phyloP scores from a whole-genome alignment of 2,888 invertebrate genomes.

The Agonum fuliginosum region DNA sequence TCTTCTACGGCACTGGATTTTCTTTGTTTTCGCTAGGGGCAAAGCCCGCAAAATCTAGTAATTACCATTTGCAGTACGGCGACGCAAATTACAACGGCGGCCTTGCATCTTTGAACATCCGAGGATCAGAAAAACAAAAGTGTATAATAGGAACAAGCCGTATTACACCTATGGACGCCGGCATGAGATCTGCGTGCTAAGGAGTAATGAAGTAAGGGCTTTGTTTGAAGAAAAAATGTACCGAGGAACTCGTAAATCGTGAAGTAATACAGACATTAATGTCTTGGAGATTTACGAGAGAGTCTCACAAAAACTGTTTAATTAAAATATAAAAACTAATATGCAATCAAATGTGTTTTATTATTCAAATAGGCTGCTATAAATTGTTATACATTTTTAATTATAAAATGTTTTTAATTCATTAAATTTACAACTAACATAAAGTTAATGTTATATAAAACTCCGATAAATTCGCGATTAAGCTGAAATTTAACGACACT shows the following conservation, averaged over 20 bases:
- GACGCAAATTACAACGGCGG: slow-evolving; percentile 26
- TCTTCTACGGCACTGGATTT: neutral
- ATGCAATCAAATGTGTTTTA: neutral
- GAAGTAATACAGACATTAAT: slow-evolving; percentile 38
- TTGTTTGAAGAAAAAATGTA: neutral
- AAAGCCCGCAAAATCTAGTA: neutral
- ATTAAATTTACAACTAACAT: neutral
- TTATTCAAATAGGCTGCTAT: neutral
- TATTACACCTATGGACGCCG: slow-evolving; percentile 7
- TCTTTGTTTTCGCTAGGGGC: neutral
- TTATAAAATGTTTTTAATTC: neutral
- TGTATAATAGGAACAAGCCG: slow-evolving; percentile 9
- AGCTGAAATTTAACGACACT: neutral
- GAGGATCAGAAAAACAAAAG: slow-evolving; percentile 38
- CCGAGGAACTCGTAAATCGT: slow-evolving; percentile 8
- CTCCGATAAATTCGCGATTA: neutral
- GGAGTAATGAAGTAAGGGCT: neutral
- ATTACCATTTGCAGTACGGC: slow-evolving; percentile 17
- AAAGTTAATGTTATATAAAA: neutral
- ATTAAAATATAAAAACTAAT: neutral
- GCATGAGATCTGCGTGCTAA: slow-evolving; percentile 26
- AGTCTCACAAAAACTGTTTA: neutral
- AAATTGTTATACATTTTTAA: neutral
- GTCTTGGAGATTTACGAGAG: slow-evolving; percentile 12
- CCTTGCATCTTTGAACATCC: slow-evolving; percentile 21